These are phyloP conservation scores for Machimus rusticus DNA, from an alignment of 2,888 invertebrate species.

Conservation along the genomic window DNA sequence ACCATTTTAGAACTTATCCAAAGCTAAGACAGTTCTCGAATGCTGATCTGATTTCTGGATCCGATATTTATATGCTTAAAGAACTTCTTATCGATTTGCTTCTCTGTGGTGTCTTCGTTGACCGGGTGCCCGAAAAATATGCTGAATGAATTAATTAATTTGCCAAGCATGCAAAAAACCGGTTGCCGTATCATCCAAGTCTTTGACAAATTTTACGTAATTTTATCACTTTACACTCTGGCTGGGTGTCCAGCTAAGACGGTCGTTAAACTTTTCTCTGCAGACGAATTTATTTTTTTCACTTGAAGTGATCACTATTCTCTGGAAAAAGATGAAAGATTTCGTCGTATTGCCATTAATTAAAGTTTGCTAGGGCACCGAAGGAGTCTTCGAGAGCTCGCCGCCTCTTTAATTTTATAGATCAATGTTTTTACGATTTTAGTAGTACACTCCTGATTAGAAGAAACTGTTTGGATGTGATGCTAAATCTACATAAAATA, in stretches of 20 bases:
- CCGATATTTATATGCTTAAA: constrained; percentile 17
- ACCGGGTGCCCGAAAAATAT: not conserved
- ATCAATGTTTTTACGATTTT: not conserved
- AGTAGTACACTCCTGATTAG: not conserved
- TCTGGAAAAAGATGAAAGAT: not conserved
- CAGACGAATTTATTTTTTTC: not conserved
- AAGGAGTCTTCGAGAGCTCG: not conserved
- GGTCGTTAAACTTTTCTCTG: constrained; percentile 20
- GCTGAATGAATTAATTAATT: constrained; percentile 17
- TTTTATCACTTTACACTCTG: not conserved
- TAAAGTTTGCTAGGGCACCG: not conserved
- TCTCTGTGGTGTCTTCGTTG: not conserved
- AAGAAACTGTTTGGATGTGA: not conserved
- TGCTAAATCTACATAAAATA: not conserved
- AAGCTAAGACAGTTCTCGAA: constrained; percentile 20
- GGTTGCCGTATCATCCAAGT: not conserved
- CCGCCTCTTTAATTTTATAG: not conserved
- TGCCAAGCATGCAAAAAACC: not conserved
- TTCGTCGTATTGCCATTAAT: not conserved
- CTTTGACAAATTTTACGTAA: constrained; percentile 16
- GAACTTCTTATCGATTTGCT: constrained; percentile 9
- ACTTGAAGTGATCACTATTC: not conserved
- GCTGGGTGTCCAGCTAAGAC: not conserved
- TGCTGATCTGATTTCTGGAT: not conserved
- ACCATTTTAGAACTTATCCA: constrained; percentile 33